These are phyloP conservation scores for Idaea biselata DNA, from an alignment of 2,888 invertebrate species.

Conservation along the genomic window DNA sequence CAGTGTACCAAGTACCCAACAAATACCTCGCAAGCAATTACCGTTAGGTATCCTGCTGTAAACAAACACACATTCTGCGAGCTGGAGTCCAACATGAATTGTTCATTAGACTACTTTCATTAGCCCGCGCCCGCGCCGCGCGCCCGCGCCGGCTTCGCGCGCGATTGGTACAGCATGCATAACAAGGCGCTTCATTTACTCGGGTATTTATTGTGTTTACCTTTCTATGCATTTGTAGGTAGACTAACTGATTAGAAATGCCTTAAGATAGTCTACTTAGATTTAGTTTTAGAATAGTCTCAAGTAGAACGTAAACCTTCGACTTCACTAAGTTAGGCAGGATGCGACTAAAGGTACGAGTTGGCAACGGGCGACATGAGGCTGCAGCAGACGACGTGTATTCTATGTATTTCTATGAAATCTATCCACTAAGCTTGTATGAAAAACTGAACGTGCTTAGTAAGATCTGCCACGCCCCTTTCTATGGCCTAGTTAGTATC, in stretches of 20 bases:
- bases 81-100: constrained; percentile 55
- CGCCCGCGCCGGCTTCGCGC: constrained; percentile 23
- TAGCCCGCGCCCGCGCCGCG: constrained; percentile 29
- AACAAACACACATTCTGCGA: constrained; percentile 36
- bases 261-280: background rate
- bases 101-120: constrained; percentile 54
- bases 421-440: too few relatives aligned
- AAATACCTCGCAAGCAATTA: background rate
- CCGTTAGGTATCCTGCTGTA: constrained; percentile 16
- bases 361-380: too few relatives aligned
- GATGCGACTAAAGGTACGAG: too few relatives aligned
- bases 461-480: too few relatives aligned
- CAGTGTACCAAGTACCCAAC: background rate
- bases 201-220: background rate
- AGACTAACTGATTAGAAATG: background rate
- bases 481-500: too few relatives aligned
- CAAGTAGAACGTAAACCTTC: too few relatives aligned
- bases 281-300: too few relatives aligned
- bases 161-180: constrained; percentile 10
- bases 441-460: too few relatives aligned
- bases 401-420: too few relatives aligned
- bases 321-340: too few relatives aligned
- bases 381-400: too few relatives aligned
- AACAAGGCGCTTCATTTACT: background rate
- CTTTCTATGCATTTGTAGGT: background rate